Evolutionary conservation across 1,140 invertebrate species (phyloP), one percentile per base, ranked within the genome.

Genomic region (Aphis craccivora): DNA sequence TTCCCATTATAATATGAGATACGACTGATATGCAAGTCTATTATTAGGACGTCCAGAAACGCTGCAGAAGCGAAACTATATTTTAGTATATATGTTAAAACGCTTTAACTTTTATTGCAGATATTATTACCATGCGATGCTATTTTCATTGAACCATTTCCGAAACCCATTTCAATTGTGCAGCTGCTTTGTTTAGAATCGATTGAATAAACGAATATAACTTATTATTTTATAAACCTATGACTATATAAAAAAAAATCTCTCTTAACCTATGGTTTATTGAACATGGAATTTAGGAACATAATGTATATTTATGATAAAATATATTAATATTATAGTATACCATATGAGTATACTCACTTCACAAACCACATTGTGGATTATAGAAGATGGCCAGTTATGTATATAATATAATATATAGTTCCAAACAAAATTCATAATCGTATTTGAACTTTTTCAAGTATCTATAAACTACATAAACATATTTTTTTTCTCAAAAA

Each of bases 31-130:
- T 30, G 11, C 37, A 40, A 35, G n/a, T 51, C 87, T 88, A 88
- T 88, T 88, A 37, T 88, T 88, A 88, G 87, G 45, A 88, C 22
- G 22, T 51, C 48, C 45, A 35, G 35, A 88, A 88, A 35, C 48
- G 87, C 20, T 35, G 30, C n/a, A 88, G 14, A n/a, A 88, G 45
- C 45, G 30, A 30, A 14, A 76, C 30, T 76, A 51, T 48, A 45
- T 45, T 45, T 7, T 45, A 40, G 37, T 40, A 45, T 45, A 51
- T 51, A 20, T 1, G 48, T 20, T 51, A 18, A 53, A 53, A 88
- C 51, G 18, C 53, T 14, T 76, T 18, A n/a, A 76, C 30, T 76
- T 88, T 88, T 53, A 87, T n/a, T 48, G 86, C 45, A 20, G 11
- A 18, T n/a, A n/a, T 87, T 35, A 48, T 35, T 87, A 88, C 0